Base-by-base conservation (phyloP, 2,888 invertebrate species). In the Melieria crassipennis region DNA sequence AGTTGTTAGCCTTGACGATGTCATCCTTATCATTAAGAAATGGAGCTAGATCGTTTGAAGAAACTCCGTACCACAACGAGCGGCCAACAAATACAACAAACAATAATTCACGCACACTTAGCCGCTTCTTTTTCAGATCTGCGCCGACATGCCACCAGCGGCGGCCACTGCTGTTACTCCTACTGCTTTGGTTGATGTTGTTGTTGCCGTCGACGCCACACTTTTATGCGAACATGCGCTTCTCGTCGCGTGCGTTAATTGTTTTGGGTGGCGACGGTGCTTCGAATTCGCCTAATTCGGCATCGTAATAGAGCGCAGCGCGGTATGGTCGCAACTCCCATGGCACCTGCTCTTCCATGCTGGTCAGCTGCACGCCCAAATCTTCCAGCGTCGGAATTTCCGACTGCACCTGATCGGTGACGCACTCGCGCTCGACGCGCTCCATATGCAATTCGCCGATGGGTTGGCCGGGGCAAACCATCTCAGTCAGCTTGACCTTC, bases 361-460 rank as follows among this genome's bases (percentile, higher is more conserved):
- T 82, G 0, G 92, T 93, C 69, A 94, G 89, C 50, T 87, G 88
- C 3, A 98, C 91, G 13, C 96, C 97, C 75, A 98, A 90, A 88
- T 98, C 98, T 85, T 95, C 94, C 68, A 98, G 87, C 0, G 94
- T 94, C 4, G 94, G 95, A 43, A 94, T 81, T 52, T 89, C 89
- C 7, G 84, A 83, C 4, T 89, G 79, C 0, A 93, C 88, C 7
- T 85, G 86, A 83, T 98, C 98, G 1, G 92, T 91, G 5, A 92
- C 89, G 76, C 91, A 90, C 86, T 97, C 97, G 91, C 95, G 85
- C 88, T 97, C 97, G 62, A 97, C 83, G 73, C 91, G 90, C 81
- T 97, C 96, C 91, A 93, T 91, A 79, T 92, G 91, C 63, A 96
- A 83, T 77, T 89, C 88, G 10, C 90, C 93, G 10, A 91, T 81